phyloP scores from a whole-genome alignment of 2,888 invertebrate genomes.

The Proisotoma minuta region DNA sequence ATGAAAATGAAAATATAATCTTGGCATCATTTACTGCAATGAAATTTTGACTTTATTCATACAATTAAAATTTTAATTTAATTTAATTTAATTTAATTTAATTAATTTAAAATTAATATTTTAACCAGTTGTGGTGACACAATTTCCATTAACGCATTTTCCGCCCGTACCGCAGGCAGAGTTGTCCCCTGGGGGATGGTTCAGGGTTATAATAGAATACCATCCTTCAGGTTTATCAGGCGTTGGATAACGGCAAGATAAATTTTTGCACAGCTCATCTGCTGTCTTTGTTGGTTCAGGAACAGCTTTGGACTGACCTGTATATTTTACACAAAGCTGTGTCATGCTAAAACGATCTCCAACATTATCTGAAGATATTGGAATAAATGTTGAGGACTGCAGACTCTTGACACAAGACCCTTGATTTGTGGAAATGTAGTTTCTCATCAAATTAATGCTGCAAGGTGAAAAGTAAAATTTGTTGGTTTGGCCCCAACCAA shows the following conservation, averaged over 20 bases:
- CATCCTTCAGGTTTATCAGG: slow-evolving; percentile 20
- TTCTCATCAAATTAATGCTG: slow-evolving; percentile 32
- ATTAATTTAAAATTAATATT: no score
- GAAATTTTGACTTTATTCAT: no score
- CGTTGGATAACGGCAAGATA: slow-evolving; percentile 28
- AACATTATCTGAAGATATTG: slow-evolving; percentile 17
- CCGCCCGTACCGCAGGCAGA: slow-evolving; percentile 25
- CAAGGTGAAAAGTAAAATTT: slow-evolving; percentile 41
- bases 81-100: no score
- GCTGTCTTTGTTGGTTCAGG: slow-evolving; percentile 17
- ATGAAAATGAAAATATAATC: no score
- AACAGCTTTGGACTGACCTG: slow-evolving; percentile 15
- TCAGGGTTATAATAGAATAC: slow-evolving; percentile 16
- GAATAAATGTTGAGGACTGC: slow-evolving; percentile 7
- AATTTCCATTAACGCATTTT: slow-evolving; percentile 26
- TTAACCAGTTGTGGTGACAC: slow-evolving; percentile 9
- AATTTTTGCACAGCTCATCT: slow-evolving; percentile 27
- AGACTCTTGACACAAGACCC: slow-evolving; percentile 24
- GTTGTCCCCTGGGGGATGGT: slow-evolving; percentile 32
- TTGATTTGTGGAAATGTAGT: slow-evolving; percentile 19
- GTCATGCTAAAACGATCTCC: slow-evolving; percentile 25
- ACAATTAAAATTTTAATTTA: no score
- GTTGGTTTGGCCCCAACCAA: slow-evolving; percentile 33
- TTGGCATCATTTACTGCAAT: no score
- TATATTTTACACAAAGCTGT: slow-evolving; percentile 20